A percentile compares a stretch with the other conserved stretches of the same genome.
Conservation (phyloP, 1,140 invertebrate genomes). For the Pseudomyrmex cubaensis region DNA sequence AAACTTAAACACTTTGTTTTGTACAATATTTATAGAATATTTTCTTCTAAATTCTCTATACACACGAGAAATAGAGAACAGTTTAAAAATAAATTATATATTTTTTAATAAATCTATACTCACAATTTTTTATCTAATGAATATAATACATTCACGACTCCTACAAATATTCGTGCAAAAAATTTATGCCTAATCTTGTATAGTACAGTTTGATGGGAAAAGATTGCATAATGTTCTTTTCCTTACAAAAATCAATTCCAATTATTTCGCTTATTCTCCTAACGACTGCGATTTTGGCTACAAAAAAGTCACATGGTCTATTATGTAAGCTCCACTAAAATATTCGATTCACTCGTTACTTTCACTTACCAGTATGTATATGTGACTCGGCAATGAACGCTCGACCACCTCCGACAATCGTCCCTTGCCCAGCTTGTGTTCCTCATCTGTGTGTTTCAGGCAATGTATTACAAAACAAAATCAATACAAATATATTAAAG, state of each 20-base stretch:
- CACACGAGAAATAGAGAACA: conserved; percentile 33
- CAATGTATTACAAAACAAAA: not conserved
- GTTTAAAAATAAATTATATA: conserved; percentile 66
- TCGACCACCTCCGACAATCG: conserved; percentile 85
- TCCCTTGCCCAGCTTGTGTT: conserved; percentile 80
- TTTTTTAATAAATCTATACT: conserved; percentile 46
- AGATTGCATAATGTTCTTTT: conserved; percentile 16
- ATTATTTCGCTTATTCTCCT: conserved; percentile 68
- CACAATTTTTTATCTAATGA: conserved; percentile 42
- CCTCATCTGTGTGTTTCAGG: conserved; percentile 77
- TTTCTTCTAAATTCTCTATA: conserved; percentile 5
- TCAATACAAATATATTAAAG: conserved; percentile 23
- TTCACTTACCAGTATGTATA: conserved; percentile 87
- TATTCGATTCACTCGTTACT: not conserved
- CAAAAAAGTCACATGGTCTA: conserved; percentile 57
- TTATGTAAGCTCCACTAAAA: conserved; percentile 21
- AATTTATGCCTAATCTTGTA: conserved; percentile 6
- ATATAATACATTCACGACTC: conserved; percentile 39
- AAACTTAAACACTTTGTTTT: not conserved
- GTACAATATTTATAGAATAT: not conserved
- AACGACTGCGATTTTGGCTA: conserved; percentile 79
- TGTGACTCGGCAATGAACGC: conserved; percentile 87
- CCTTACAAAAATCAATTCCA: not conserved
- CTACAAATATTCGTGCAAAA: conserved; percentile 53
- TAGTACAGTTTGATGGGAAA: conserved; percentile 56